Base-by-base conservation (phyloP, 2,888 invertebrate species). In the Pyrocoelia pectoralis region DNA sequence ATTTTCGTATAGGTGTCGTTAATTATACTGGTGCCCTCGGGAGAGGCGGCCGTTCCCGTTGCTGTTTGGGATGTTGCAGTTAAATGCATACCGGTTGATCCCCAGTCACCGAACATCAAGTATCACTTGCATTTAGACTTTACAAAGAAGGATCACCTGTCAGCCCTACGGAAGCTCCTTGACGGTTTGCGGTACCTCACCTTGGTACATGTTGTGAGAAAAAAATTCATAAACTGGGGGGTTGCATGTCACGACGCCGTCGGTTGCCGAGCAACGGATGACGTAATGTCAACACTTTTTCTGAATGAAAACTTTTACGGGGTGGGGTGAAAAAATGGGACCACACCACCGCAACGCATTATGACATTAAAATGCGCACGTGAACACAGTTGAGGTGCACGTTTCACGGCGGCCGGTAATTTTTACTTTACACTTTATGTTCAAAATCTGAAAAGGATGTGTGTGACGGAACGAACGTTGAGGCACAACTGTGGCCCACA, bases 1-100 rank as follows among this genome's bases (percentile, higher is more conserved):
- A 94, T 82, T 72, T 82, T 82, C 58, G 92, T 92, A 84, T 91
- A 92, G 68, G 91, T 91, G 83, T 93, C 92, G 79, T 91, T 91
- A 70, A 92, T 86, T 72, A 90, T 82, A 70, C 88, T 85, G 72
- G 88, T 88, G 81, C 89, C 89, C 77, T 89, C 89, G 79, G 90
- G 88, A 62, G 90, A 88, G 77, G 90, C 87, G 78, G 88, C 87
- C 74, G 86, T 84, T 75, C 86, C 88, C 57, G 77, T 74, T 68
- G 83, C 83, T 72, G 81, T 81, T 74, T 82, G 80, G 70, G 82
- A 82, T 78, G 82, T 83, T 73, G 81, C 80, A 73, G 85, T 83
- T 59, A 83, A 78, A 74, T 83, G 83, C 83, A 84, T 83, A 65
- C 60, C 63, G 59, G 60, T 46, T 2, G 72, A 70, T 65, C 72